phyloP scores from a whole-genome alignment of 37 sponge, comb jelly and placozoan species.

The Haliclona indistincta region DNA sequence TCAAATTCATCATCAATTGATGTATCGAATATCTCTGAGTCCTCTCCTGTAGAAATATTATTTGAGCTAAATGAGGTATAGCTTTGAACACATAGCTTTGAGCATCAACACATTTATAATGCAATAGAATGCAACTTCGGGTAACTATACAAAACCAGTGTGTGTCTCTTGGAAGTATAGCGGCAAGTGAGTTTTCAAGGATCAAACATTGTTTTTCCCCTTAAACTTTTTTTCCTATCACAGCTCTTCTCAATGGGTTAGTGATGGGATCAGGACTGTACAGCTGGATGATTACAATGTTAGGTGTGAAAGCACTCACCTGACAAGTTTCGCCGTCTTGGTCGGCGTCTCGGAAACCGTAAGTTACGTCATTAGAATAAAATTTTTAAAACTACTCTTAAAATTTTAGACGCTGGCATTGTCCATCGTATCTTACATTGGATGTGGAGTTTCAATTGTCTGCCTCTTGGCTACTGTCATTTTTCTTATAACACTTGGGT shows the following conservation, averaged over 20 bases:
- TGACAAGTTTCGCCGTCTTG: slow-evolving; percentile 41
- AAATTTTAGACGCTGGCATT: not conserved
- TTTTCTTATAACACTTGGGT: slow-evolving; percentile 27
- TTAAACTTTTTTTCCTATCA: too few species aligned
- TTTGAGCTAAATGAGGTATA: too few species aligned
- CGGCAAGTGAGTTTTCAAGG: too few species aligned
- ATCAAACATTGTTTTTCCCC: too few species aligned
- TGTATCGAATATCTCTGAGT: too few species aligned
- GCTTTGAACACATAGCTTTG: too few species aligned
- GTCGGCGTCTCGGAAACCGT: not conserved
- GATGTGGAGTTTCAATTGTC: slow-evolving; percentile 16
- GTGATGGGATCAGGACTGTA: not conserved
- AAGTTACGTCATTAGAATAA: not conserved
- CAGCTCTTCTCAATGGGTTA: not conserved
- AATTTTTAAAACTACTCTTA: too few species aligned
- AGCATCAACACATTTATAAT: too few species aligned
- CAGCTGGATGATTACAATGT: not conserved
- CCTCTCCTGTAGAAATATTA: too few species aligned
- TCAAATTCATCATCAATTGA: too few species aligned
- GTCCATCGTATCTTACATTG: slow-evolving; percentile 30
- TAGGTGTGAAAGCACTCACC: slow-evolving; percentile 5
- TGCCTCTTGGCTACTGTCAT: slow-evolving; percentile 30
- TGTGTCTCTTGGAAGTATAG: not conserved
- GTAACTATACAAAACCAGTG: not conserved
- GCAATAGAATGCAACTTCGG: too few species aligned